Percentiles rank a stretch among this genome's conserved stretches.
Evolutionary conservation across 1,140 invertebrate species (phyloP).

Genomic region (Mylabris phalerata): DNA sequence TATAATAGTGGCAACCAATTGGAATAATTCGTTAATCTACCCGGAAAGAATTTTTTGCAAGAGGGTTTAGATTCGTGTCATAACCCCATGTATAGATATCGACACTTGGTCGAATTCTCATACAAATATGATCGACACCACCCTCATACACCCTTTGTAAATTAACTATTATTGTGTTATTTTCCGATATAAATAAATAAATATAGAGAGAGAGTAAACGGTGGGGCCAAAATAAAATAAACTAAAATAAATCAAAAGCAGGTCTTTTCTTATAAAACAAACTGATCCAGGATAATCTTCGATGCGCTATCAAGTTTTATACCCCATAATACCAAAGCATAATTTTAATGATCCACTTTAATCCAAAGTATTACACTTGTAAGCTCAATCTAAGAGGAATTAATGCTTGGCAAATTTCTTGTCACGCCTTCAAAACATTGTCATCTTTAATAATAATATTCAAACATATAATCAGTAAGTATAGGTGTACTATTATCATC

Average conservation of each 20-base stretch:
- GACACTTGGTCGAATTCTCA: conserved; percentile 31
- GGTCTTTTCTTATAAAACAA: conserved; percentile 31
- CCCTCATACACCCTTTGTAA: not conserved
- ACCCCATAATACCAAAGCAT: conserved; percentile 42
- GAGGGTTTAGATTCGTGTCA: conserved; percentile 20
- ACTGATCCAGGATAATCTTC: conserved; percentile 43
- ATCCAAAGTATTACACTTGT: conserved; percentile 42
- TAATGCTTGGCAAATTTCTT: conserved; percentile 39
- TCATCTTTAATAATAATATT: conserved; percentile 7
- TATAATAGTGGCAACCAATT: conserved; percentile 34
- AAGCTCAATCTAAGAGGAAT: conserved; percentile 42
- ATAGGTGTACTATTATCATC: too few species aligned
- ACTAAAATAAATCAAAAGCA: conserved; percentile 26
- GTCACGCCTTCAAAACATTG: conserved; percentile 33
- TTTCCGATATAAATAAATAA: not conserved
- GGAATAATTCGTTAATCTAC: conserved; percentile 39
- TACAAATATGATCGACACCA: conserved; percentile 18
- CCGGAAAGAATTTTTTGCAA: not conserved
- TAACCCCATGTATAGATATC: conserved; percentile 19
- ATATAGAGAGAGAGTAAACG: not conserved
- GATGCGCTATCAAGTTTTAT: conserved; percentile 45
- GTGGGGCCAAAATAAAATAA: not conserved
- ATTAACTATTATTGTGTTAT: conserved; percentile 3
- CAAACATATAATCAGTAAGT: too few species aligned
- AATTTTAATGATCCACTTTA: conserved; percentile 44